A percentile compares a stretch with the other conserved stretches of the same genome.
phyloP scores from a whole-genome alignment of 2,888 invertebrate genomes.

The Cloeon dipterum region DNA sequence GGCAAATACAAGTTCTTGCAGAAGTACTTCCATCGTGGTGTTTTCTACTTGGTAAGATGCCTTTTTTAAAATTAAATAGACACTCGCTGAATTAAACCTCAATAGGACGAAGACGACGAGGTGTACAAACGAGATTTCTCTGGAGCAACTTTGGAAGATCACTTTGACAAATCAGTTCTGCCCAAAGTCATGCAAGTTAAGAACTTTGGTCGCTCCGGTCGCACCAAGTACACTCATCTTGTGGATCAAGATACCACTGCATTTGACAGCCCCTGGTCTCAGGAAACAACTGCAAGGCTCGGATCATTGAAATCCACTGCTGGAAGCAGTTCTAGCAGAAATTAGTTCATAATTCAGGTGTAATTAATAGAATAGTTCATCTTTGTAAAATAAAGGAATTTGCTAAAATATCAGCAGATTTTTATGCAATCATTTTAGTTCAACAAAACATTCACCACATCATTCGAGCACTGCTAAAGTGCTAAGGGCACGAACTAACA shows the following conservation, averaged over 20 bases:
- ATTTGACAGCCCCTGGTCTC: conserved; percentile 93
- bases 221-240: conserved; percentile 96
- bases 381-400: too few species aligned
- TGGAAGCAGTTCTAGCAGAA: background rate
- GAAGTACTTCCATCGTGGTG: conserved; percentile 98
- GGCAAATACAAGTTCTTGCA: conserved; percentile 99
- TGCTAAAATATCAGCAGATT: too few species aligned
- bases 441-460: too few species aligned
- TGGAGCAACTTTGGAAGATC: conserved; percentile 91
- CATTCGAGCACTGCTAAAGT: too few species aligned
- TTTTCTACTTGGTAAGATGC: conserved; percentile 65
- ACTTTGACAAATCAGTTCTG: conserved; percentile 94
- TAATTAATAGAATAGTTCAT: too few species aligned
- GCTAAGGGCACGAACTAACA: too few species aligned
- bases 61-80: too few species aligned
- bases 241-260: conserved; percentile 98
- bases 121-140: conserved; percentile 86
- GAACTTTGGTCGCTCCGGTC: conserved; percentile 95
- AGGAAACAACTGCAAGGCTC: conserved; percentile 57
- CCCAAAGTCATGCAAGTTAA: conserved; percentile 99
- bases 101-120: conserved; percentile 61
- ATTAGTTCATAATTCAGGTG: too few species aligned
- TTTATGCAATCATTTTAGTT: too few species aligned
- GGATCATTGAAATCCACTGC: background rate
- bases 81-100: too few species aligned